Conservation (phyloP, 2,888 invertebrate genomes). For the Brenthis ino region DNA sequence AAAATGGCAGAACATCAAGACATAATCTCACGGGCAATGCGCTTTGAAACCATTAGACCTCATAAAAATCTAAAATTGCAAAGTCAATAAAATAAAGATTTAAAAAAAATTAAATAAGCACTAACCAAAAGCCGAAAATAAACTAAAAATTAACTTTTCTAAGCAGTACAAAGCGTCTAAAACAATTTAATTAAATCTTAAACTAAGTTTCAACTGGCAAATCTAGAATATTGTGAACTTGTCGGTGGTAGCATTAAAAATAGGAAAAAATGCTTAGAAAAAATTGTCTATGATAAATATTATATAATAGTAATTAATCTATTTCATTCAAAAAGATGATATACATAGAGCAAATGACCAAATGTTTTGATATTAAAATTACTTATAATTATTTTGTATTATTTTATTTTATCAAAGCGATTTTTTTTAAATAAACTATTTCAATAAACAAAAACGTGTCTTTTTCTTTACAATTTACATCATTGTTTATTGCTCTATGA, state of each 20-base stretch:
- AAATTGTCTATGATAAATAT: conserved; percentile 9
- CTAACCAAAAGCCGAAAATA: conserved; percentile 19
- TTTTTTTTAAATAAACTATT: no score
- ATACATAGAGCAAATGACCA: neutral
- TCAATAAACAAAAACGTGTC: no score
- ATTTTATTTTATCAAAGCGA: no score
- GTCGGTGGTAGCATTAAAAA: conserved; percentile 44
- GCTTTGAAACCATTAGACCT: conserved; percentile 7
- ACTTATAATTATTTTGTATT: no score
- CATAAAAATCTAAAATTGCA: conserved; percentile 9
- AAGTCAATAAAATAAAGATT: conserved; percentile 17
- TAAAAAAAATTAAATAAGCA: conserved; percentile 21
- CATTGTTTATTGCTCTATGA: conserved; percentile 8
- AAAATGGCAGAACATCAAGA: neutral
- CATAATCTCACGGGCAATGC: conserved; percentile 10
- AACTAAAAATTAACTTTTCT: conserved; percentile 16
- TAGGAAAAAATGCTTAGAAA: conserved; percentile 1
- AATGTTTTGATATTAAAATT: no score
- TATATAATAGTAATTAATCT: neutral
- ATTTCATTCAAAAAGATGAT: neutral
- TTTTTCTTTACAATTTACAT: neutral
- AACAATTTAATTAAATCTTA: conserved; percentile 34
- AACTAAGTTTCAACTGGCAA: conserved; percentile 36
- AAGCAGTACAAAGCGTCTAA: conserved; percentile 7
- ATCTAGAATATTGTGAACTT: conserved; percentile 44